A percentile compares a stretch with the other conserved stretches of the same genome.
These are phyloP conservation scores for Julus scandinavius DNA, from an alignment of 2,888 invertebrate genomes.

Conservation along the genomic window DNA sequence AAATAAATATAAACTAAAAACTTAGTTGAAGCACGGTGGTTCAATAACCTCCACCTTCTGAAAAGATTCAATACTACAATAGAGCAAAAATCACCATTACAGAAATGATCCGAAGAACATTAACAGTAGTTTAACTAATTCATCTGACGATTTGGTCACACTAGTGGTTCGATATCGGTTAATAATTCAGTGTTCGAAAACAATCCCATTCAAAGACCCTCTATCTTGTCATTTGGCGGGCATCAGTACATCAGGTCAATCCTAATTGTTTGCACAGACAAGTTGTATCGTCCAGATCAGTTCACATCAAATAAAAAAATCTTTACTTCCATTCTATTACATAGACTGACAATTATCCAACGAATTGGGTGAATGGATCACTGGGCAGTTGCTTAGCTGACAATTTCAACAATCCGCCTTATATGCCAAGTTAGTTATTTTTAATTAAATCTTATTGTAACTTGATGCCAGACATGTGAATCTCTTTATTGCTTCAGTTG, in stretches of 20 bases:
- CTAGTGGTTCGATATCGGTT: too few species aligned
- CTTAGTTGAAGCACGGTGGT: not conserved
- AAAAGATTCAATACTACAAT: too few species aligned
- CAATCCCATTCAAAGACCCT: not conserved
- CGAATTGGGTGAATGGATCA: slow-evolving; percentile 60
- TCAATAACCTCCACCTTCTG: not conserved
- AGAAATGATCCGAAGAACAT: too few species aligned
- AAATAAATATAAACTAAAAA: slow-evolving; percentile 10
- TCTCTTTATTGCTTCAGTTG: slow-evolving; percentile 20
- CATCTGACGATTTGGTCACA: too few species aligned
- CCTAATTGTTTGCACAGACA: not conserved
- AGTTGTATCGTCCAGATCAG: not conserved
- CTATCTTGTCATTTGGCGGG: not conserved
- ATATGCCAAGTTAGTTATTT: slow-evolving; percentile 60
- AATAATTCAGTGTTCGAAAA: not conserved
- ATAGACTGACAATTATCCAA: slow-evolving; percentile 37
- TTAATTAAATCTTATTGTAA: not conserved
- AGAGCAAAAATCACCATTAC: too few species aligned
- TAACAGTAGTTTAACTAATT: too few species aligned
- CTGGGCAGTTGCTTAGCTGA: slow-evolving; percentile 61
- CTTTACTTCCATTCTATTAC: not conserved
- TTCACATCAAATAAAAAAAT: not conserved
- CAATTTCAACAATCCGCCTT: slow-evolving; percentile 64
- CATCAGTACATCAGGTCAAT: too few species aligned
- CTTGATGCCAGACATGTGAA: not conserved